Evolutionary conservation across 2,888 invertebrate species (phyloP), one percentile per base, ranked within the genome.

Genomic region (Parnassius apollo): DNA sequence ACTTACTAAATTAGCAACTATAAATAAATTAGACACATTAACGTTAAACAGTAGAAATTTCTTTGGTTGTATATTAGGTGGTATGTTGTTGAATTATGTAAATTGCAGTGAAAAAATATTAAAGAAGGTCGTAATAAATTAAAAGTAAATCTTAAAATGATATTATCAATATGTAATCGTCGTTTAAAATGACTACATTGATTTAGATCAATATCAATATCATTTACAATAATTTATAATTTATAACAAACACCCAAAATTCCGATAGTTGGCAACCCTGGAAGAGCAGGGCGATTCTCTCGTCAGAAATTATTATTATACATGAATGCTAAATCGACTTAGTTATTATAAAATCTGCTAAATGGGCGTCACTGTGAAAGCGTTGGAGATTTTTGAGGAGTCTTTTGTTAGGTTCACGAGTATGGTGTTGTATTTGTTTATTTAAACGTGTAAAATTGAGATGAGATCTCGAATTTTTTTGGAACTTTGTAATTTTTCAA

Each of bases 281-380:
- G 22, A 11, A 4, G 22, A 44, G 7, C 56, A 13, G 51, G 56
- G 45, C 61, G 46, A 56, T 45, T 10, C 76, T 73, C 74, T 75
- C 70, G 76, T 78, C 78, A 77, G 72, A 70, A 71, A 79, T 82
- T 84, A 83, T 85, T 85, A 83, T 82, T 80, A 74, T 73, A 73
- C 65, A 66, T 71, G 72, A 72, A 75, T 68, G 68, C 73, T 57
- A 62, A 62, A 79, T 80, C 74, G 75, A 70, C 72, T 74, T 69
- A 73, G 73, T 76, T 81, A 81, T 81, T 77, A 81, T 70, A 67
- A 74, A 80, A 79, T 79, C 77, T 71, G 78, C 74, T 75, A 78
- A 81, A 80, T 77, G 78, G 80, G 81, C 81, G 82, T 82, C 76
- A 72, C 72, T 70, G 73, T 67, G 64, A 71, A 68, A 68, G 68